phyloP scores from a whole-genome alignment of 2,797 vertebrate genomes.

The Naso thynnoides region DNA sequence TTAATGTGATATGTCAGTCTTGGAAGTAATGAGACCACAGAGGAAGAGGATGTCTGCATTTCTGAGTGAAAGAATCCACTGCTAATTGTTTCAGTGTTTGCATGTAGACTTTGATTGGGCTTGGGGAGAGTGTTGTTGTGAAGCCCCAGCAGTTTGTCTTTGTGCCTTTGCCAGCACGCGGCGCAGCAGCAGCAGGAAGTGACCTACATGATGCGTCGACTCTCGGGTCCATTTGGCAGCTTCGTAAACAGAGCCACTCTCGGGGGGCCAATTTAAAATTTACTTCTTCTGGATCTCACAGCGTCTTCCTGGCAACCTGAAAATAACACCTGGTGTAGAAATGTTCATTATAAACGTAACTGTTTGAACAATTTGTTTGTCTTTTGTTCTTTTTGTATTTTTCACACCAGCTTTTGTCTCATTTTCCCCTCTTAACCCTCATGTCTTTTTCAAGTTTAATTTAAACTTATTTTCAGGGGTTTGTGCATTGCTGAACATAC shows the following conservation, averaged over 20 bases:
- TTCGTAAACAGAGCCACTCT: conserved; percentile 57
- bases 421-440: background rate
- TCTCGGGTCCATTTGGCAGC: conserved; percentile 23
- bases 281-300: conserved; percentile 15
- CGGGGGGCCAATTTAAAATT: conserved; percentile 21
- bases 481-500: background rate
- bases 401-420: background rate
- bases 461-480: background rate
- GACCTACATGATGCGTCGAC: conserved; percentile 24
- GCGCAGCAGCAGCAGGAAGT: conserved; percentile 43
- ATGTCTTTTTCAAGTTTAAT: too few species aligned
- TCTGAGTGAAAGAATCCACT: background rate
- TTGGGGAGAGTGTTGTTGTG: background rate
- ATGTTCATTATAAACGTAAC: background rate
- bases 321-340: conserved; percentile 34
- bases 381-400: background rate
- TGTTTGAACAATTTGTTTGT: background rate
- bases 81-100: conserved; percentile 12
- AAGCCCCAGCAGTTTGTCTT: conserved; percentile 34
- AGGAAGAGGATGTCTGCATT: background rate
- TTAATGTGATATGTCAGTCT: background rate
- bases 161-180: conserved; percentile 32
- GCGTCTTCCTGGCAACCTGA: conserved; percentile 28
- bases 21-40: background rate
- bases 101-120: conserved; percentile 2